phyloP scores from a whole-genome alignment of 2,888 invertebrate genomes.

The Eledone cirrhosa region DNA sequence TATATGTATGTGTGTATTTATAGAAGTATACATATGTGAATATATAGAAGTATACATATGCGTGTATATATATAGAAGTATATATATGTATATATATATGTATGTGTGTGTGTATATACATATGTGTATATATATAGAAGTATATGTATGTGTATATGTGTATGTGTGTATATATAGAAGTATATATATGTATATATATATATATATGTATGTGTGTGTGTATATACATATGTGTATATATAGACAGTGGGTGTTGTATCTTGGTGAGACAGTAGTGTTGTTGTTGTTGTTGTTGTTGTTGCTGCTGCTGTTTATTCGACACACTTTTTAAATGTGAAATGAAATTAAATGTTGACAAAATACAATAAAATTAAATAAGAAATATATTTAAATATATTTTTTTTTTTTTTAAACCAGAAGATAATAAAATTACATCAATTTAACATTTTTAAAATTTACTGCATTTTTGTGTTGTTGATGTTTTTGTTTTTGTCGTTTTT shows the following conservation, averaged over 20 bases:
- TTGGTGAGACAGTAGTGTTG: background rate
- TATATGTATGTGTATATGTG: background rate
- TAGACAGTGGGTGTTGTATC: background rate
- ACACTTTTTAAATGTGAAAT: too few relatives aligned
- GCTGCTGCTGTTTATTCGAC: too few relatives aligned
- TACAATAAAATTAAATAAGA: too few relatives aligned
- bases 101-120: slow-evolving; percentile 3
- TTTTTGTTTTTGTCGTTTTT: background rate
- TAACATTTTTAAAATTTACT: background rate
- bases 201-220: background rate
- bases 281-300: too few relatives aligned
- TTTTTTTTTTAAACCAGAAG: too few relatives aligned
- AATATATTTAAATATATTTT: too few relatives aligned
- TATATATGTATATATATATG: background rate
- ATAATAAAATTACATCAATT: too few relatives aligned
- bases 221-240: background rate
- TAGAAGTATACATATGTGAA: background rate
- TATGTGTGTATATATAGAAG: background rate
- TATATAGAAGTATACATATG: background rate
- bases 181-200: background rate
- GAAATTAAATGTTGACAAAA: too few relatives aligned
- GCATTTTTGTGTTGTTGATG: background rate
- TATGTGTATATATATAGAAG: background rate
- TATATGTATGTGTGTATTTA: background rate
- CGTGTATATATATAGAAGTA: background rate